These are phyloP conservation scores for Oncorhynchus nerka DNA, from an alignment of 2,113 vertebrate species.

Conservation along the genomic window DNA sequence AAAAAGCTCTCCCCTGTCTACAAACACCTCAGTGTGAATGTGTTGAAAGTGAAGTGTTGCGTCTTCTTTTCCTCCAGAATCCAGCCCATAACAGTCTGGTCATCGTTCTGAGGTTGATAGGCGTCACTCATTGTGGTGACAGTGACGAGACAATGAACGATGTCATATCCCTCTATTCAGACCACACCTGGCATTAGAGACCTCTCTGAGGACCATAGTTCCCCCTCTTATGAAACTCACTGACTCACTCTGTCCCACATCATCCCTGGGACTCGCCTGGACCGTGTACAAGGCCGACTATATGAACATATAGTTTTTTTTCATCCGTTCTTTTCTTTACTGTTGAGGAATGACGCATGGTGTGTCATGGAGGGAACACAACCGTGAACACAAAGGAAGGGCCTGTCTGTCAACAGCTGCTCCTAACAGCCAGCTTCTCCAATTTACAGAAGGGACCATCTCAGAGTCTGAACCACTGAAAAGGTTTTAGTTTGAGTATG, in stretches of 20 bases:
- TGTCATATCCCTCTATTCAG: constrained; percentile 49
- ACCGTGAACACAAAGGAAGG: constrained; percentile 57
- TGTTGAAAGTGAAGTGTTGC: constrained; percentile 7
- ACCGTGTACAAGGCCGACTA: constrained; percentile 29
- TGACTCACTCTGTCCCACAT: constrained; percentile 30
- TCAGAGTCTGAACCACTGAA: constrained; percentile 40
- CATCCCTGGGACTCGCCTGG: constrained; percentile 33
- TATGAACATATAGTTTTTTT: constrained; percentile 33
- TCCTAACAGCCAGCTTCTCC: constrained; percentile 44
- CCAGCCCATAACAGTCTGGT: constrained; percentile 10
- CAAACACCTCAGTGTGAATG: constrained; percentile 3
- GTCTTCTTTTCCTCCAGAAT: constrained; percentile 6
- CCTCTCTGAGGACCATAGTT: constrained; percentile 3
- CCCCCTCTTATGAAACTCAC: not conserved
- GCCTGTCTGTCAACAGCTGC: constrained; percentile 61
- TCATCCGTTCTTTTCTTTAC: constrained; percentile 28
- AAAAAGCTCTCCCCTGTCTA: constrained; percentile 22
- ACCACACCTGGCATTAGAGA: constrained; percentile 49
- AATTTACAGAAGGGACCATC: constrained; percentile 46
- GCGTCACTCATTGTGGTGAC: constrained; percentile 4
- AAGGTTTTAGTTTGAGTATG: constrained; percentile 13
- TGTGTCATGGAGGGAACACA: constrained; percentile 53
- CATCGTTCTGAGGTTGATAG: constrained; percentile 30
- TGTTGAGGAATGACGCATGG: constrained; percentile 51
- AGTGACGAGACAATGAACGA: constrained; percentile 40